phyloP scores from a whole-genome alignment of 2,888 invertebrate species.

The Heteromyza rotundicornis region DNA sequence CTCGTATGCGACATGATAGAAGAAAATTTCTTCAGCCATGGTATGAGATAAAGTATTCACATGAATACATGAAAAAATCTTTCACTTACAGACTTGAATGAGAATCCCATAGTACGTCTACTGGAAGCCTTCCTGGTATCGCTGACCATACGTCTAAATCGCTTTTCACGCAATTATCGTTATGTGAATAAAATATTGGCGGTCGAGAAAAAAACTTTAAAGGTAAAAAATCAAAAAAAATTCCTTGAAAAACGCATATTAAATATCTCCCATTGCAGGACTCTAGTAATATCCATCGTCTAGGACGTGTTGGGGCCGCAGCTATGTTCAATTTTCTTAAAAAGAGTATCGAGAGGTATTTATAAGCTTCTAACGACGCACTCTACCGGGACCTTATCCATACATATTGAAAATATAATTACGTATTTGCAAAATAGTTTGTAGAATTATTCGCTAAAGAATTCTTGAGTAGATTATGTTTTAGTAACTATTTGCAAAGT shows the following conservation, averaged over 20 bases:
- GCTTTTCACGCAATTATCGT: constrained; percentile 89
- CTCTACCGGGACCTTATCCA: too few relatives aligned
- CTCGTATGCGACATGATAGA: too few relatives aligned
- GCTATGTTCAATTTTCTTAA: constrained; percentile 65
- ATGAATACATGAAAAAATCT: too few relatives aligned
- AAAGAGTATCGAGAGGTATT: constrained; percentile 56
- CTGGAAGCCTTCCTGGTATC: constrained; percentile 71
- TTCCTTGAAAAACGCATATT: not conserved
- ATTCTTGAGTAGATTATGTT: too few relatives aligned
- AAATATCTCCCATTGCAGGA: constrained; percentile 64
- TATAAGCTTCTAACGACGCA: too few relatives aligned
- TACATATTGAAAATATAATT: too few relatives aligned
- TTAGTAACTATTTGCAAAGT: too few relatives aligned
- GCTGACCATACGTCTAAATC: constrained; percentile 81
- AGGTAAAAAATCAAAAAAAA: constrained; percentile 66
- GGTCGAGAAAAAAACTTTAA: constrained; percentile 85
- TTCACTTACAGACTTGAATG: constrained; percentile 49
- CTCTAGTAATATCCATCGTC: constrained; percentile 73
- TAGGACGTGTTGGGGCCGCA: constrained; percentile 67
- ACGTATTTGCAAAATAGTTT: too few relatives aligned
- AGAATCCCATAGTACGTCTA: constrained; percentile 54
- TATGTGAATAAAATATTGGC: constrained; percentile 89
- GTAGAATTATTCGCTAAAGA: too few relatives aligned
- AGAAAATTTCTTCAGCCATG: too few relatives aligned
- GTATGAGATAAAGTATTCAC: too few relatives aligned